Percentiles rank a stretch among this genome's conserved stretches.
These are phyloP conservation scores for Agrotis segetum DNA, from an alignment of 2,888 invertebrate genomes.

Conservation along the genomic window DNA sequence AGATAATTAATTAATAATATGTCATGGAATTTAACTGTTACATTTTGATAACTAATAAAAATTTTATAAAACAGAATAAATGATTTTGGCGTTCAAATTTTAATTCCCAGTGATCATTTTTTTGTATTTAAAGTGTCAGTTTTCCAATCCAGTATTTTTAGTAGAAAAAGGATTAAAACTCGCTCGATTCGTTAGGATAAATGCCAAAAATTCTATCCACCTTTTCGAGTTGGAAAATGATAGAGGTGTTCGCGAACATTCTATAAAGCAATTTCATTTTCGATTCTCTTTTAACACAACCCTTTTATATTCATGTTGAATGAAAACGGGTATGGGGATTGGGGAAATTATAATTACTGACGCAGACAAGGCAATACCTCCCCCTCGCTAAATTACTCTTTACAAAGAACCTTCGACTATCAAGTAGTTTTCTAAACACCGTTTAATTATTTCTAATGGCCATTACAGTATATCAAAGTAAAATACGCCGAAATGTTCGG, in stretches of 20 bases:
- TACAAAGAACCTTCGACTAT: constrained; percentile 21
- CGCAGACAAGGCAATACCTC: not conserved
- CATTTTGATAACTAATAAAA: not conserved
- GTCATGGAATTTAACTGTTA: not conserved
- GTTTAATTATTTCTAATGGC: constrained; percentile 62
- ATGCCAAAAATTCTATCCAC: constrained; percentile 38
- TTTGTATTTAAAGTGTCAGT: not conserved
- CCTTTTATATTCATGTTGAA: constrained; percentile 6
- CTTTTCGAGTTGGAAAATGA: constrained; percentile 25
- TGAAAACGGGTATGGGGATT: constrained; percentile 23
- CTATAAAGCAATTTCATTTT: constrained; percentile 31
- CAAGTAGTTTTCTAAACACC: constrained; percentile 48
- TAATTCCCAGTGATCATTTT: not conserved
- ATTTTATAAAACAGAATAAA: too few relatives aligned
- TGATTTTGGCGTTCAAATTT: too few relatives aligned
- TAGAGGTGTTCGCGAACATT: constrained; percentile 11
- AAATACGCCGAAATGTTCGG: constrained; percentile 59
- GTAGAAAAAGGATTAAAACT: constrained; percentile 25
- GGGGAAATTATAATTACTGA: constrained; percentile 27
- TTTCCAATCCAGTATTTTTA: constrained; percentile 16
- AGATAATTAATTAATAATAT: not conserved
- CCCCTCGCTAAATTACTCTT: constrained; percentile 15
- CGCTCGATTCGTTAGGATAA: constrained; percentile 49
- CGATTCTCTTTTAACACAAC: constrained; percentile 1
- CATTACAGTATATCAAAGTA: constrained; percentile 65